phyloP scores from a whole-genome alignment of 2,113 vertebrate genomes.

The Seriola quinqueradiata region DNA sequence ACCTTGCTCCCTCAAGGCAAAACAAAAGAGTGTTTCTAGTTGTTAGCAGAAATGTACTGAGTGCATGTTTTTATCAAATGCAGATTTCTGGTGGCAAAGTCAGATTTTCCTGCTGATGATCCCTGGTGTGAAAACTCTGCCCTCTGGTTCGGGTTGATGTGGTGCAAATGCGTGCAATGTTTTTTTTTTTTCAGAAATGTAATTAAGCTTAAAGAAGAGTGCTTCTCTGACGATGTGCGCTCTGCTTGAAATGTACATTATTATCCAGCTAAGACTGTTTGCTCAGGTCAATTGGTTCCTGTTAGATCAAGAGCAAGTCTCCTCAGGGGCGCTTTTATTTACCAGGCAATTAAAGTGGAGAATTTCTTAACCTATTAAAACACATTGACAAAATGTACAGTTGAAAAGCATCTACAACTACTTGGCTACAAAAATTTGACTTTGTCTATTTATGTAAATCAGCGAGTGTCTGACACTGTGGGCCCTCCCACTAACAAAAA shows the following conservation, averaged over 20 bases:
- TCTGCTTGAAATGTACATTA: conserved; percentile 54
- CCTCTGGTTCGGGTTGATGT: conserved; percentile 5
- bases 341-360: conserved; percentile 44
- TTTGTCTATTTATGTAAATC: too few relatives aligned
- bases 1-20: background rate
- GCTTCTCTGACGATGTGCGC: conserved; percentile 21
- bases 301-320: conserved; percentile 45
- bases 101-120: conserved; percentile 3
- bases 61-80: conserved; percentile 9
- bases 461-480: too few relatives aligned
- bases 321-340: conserved; percentile 57
- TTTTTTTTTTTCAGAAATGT: conserved; percentile 25
- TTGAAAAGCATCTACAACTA: background rate
- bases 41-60: background rate
- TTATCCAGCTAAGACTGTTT: conserved; percentile 53
- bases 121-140: background rate
- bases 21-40: background rate
- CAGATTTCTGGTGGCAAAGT: conserved; percentile 3
- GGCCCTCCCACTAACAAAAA: too few relatives aligned
- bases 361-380: conserved; percentile 29
- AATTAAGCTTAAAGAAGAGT: conserved; percentile 56
- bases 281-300: conserved; percentile 61
- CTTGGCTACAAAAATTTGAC: background rate
- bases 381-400: conserved; percentile 6
- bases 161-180: conserved; percentile 24